Conservation (phyloP, 2,797 vertebrate genomes). For the Karalla daura region DNA sequence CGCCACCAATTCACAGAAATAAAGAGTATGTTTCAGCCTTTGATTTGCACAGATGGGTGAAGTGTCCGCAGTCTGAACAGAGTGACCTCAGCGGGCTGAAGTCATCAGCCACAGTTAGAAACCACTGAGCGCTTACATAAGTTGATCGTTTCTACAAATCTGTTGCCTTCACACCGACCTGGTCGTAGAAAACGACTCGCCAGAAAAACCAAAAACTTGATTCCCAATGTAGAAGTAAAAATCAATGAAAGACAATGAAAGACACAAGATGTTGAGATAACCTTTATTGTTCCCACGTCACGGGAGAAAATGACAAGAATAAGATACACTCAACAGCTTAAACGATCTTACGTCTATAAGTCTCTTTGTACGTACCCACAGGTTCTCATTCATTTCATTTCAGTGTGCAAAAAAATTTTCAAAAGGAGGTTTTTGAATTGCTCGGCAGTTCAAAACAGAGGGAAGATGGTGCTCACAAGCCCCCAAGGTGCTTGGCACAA, state of each 20-base stretch:
- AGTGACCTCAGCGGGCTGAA: constrained; percentile 56
- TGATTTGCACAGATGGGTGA: constrained; percentile 63
- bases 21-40: constrained; percentile 33
- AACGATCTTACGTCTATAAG: background rate
- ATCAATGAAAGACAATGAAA: constrained; percentile 30
- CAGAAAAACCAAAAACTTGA: too few relatives aligned
- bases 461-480: constrained; percentile 74
- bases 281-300: constrained; percentile 65
- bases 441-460: background rate
- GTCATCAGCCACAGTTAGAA: constrained; percentile 65
- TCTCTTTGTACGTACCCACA: background rate
- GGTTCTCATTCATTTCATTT: background rate
- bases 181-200: constrained; percentile 43
- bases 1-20: constrained; percentile 29
- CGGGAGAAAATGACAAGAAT: background rate
- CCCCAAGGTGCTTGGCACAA: constrained; percentile 90
- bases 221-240: background rate
- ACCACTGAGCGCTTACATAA: constrained; percentile 66
- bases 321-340: background rate
- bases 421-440: background rate
- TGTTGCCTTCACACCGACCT: constrained; percentile 43
- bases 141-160: constrained; percentile 71
- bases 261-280: constrained; percentile 39
- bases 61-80: constrained; percentile 41
- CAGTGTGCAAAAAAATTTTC: background rate